Evolutionary conservation across 2,797 vertebrate genomes (phyloP).

Genomic region (Brachyrhaphis roseni): DNA sequence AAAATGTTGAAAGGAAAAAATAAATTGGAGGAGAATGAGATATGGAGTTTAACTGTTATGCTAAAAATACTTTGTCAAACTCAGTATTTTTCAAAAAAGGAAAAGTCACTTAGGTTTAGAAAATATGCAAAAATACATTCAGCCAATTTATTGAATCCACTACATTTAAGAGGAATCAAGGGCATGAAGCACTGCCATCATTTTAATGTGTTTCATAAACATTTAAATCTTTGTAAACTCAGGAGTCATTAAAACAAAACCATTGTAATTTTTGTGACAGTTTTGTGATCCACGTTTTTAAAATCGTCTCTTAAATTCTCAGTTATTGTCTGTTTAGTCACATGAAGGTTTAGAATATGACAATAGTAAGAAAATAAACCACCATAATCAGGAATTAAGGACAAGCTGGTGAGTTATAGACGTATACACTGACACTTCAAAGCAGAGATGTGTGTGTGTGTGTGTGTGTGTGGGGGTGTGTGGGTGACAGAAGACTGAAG

Average conservation of each 20-base stretch:
- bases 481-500: slow-evolving; percentile 35
- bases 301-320: slow-evolving; percentile 7
- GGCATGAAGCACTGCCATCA: background rate
- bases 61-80: background rate
- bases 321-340: slow-evolving; percentile 7
- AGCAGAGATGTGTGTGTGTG: slow-evolving; percentile 30
- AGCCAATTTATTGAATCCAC: background rate
- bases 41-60: background rate
- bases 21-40: background rate
- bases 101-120: background rate
- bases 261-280: slow-evolving; percentile 2
- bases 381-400: slow-evolving; percentile 38
- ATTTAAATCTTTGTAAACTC: background rate
- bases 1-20: background rate
- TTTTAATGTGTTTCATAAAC: background rate
- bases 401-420: slow-evolving; percentile 23
- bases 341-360: slow-evolving; percentile 11
- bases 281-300: background rate
- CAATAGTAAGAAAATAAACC: slow-evolving; percentile 31
- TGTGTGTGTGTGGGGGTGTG: slow-evolving; percentile 31
- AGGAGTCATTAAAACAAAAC: background rate
- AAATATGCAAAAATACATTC: background rate
- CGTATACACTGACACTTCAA: slow-evolving; percentile 17
- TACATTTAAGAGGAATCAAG: background rate
- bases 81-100: background rate